A percentile compares a stretch with the other conserved stretches of the same genome.
Evolutionary conservation across 2,113 vertebrate genomes (phyloP).

Genomic region (Elaphurus davidianus): DNA sequence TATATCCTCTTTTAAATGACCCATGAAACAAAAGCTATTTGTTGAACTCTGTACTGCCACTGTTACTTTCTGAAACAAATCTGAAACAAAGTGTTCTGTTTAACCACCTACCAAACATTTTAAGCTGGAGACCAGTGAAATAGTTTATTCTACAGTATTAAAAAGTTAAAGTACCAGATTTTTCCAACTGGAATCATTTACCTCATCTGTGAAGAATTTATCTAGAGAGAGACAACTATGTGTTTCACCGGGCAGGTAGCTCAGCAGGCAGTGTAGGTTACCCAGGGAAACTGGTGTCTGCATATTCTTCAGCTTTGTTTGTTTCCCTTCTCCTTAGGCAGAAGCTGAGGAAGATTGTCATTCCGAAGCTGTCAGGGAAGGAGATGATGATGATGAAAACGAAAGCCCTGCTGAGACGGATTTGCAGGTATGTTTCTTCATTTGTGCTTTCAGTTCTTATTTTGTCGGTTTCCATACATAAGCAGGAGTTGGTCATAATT

Average conservation of each 20-base stretch:
- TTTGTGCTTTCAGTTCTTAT: background rate
- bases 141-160: background rate
- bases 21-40: background rate
- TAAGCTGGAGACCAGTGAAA: background rate
- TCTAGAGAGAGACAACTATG: background rate
- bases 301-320: background rate
- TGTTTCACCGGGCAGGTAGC: background rate
- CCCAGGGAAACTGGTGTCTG: background rate
- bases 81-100: background rate
- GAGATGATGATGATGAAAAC: conserved; percentile 87
- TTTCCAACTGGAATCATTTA: background rate
- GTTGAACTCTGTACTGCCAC: background rate
- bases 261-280: background rate
- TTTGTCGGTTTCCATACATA: background rate
- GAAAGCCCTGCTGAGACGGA: conserved; percentile 89
- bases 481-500: background rate
- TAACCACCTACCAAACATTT: background rate
- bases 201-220: background rate
- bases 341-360: conserved; percentile 91
- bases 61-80: background rate
- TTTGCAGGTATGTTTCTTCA: conserved; percentile 85
- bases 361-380: conserved; percentile 84
- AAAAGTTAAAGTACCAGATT: background rate
- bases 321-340: conserved; percentile 82
- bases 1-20: background rate